Evolutionary conservation across 2,888 invertebrate species (phyloP).

Genomic region (Metacarcinus magister): DNA sequence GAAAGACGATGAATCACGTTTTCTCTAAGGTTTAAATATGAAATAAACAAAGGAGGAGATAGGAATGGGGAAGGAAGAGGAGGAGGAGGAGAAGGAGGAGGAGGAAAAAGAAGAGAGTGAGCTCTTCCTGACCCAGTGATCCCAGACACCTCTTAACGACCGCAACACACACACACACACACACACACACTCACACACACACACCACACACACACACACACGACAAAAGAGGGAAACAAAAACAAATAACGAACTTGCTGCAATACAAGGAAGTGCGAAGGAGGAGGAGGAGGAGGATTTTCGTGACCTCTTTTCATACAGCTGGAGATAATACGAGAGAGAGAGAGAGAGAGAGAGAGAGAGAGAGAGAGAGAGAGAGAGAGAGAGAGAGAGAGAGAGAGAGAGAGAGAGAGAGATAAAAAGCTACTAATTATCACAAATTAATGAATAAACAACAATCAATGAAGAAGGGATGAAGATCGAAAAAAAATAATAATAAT

Average conservation of each 20-base stretch:
- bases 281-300: background rate
- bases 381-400: slow-evolving; percentile 26
- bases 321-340: background rate
- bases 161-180: slow-evolving; percentile 23
- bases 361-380: slow-evolving; percentile 26
- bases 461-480: background rate
- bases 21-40: too few relatives aligned
- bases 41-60: too few relatives aligned
- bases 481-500: background rate
- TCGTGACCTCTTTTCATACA: background rate
- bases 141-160: background rate
- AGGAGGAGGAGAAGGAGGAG: slow-evolving; percentile 30
- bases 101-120: slow-evolving; percentile 18
- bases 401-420: slow-evolving; percentile 4
- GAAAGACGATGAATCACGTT: background rate
- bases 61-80: background rate
- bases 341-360: slow-evolving; percentile 2
- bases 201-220: slow-evolving; percentile 16
- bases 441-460: background rate
- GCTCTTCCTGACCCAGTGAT: slow-evolving; percentile 33
- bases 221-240: background rate
- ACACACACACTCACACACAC: slow-evolving; percentile 33
- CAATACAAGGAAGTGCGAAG: background rate
- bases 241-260: background rate
- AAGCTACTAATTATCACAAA: background rate